Conservation (phyloP, 30 jellyfish, hydroid and myxozoan genomes). For the Haliclystus octoradiatus region DNA sequence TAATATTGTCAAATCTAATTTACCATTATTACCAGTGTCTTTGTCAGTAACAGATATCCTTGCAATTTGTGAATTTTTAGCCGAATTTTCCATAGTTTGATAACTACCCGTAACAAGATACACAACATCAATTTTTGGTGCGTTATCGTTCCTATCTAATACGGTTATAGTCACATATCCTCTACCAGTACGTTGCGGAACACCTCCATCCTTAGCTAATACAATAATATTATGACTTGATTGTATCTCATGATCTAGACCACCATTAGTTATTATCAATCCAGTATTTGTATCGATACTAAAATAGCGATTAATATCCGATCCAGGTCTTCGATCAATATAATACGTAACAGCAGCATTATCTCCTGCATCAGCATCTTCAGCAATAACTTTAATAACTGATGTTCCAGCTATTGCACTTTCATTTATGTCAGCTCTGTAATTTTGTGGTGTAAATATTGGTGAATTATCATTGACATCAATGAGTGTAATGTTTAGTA, state of each 20-base stretch:
- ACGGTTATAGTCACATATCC: slow-evolving; percentile 42
- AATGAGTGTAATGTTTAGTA: slow-evolving; percentile 15
- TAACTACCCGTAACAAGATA: slow-evolving; percentile 31
- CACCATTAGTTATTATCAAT: slow-evolving; percentile 25
- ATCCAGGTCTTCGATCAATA: slow-evolving; percentile 18
- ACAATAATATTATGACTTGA: slow-evolving; percentile 33
- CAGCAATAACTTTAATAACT: slow-evolving; percentile 39
- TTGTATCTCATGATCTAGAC: slow-evolving; percentile 45
- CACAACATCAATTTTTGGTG: slow-evolving; percentile 33
- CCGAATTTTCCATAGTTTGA: slow-evolving; percentile 53
- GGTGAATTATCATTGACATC: slow-evolving; percentile 94
- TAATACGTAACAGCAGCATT: slow-evolving; percentile 46
- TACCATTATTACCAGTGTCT: slow-evolving; percentile 60
- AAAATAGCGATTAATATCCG: slow-evolving; percentile 26
- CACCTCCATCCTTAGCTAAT: slow-evolving; percentile 56
- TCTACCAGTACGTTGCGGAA: slow-evolving; percentile 9
- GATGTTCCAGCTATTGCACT: slow-evolving; percentile 31
- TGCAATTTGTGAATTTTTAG: slow-evolving; percentile 43
- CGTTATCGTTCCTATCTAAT: slow-evolving; percentile 68
- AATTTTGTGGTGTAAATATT: slow-evolving; percentile 43
- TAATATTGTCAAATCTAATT: slow-evolving; percentile 10
- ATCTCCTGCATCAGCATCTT: slow-evolving; percentile 69
- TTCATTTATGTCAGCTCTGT: slow-evolving; percentile 53
- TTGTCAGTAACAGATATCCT: slow-evolving; percentile 38
- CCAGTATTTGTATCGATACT: slow-evolving; percentile 20